Evolutionary conservation across 2,113 vertebrate genomes (phyloP), one percentile per base, ranked within the genome.

Genomic region (Channa maculata): DNA sequence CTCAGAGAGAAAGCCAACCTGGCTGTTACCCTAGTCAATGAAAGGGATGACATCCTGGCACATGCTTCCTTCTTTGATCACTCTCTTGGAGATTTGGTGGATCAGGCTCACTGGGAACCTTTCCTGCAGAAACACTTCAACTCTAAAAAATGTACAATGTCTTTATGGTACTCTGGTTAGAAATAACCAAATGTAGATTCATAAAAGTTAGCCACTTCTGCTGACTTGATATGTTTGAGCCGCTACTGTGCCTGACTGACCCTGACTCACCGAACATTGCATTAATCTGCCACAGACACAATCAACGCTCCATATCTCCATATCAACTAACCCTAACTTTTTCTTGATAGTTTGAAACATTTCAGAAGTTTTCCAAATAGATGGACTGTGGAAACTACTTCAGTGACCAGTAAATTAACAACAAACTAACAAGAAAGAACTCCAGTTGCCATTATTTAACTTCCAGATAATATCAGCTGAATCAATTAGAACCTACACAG

Each of bases 1-100:
- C 44, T 3, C 89, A 99, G 98, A 71, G 97, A 99, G 86, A 96
- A 94, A 70, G 93, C 96, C 43, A 98, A 95, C 70, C 91, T 99
- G 84, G 95, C 97, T 1, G 86, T 99, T 86, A 98, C 96, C 0
- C 75, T 99, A 84, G 92, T 82, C 88, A 94, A 93, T 65, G 87
- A 88, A 38, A 87, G 84, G 65, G 92, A 94, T 4, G 85, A 94
- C 34, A 64, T 95, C 15, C 41, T 98, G 83, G 97, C 95, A 34
- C 96, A 97, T 8, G 96, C 96, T 50, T 91, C 89, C 24, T 96
- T 99, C 80, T 50, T 96, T 52, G 97, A 99, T 73, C 93, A 97
- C 74, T 96, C 97, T 34, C 92, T 90, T 0, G 94, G 92, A 87
- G 92, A 90, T 10, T 3, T 95, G 49, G 92, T 94, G 84, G 94